Percentiles rank a stretch among this genome's conserved stretches.
phyloP scores from a whole-genome alignment of 2,113 vertebrate genomes.

The Orcinus orca region DNA sequence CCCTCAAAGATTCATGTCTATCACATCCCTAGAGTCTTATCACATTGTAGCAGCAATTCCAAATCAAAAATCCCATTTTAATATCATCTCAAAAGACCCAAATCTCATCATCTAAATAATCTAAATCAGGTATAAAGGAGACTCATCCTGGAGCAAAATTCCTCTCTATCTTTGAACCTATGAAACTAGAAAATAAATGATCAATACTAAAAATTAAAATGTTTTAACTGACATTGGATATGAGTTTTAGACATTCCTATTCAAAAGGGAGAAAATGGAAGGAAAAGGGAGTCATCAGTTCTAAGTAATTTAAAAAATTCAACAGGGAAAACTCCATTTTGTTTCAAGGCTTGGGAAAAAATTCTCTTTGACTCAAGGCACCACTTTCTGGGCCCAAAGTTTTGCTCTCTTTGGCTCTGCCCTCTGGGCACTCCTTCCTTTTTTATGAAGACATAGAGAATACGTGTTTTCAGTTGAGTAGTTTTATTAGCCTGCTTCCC shows the following conservation, averaged over 20 bases:
- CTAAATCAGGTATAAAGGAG: background rate
- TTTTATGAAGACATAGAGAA: background rate
- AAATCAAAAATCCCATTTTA: background rate
- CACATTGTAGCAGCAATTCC: background rate
- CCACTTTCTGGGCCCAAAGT: background rate
- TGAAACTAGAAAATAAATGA: background rate
- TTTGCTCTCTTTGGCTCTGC: background rate
- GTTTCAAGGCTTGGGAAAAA: background rate
- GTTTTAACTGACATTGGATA: background rate
- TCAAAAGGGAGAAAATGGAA: background rate
- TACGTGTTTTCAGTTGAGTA: background rate
- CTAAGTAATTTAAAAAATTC: background rate
- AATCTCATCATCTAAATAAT: background rate
- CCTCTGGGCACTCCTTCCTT: background rate
- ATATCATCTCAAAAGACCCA: background rate
- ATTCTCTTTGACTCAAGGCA: background rate
- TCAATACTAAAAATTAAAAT: background rate
- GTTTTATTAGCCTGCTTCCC: background rate
- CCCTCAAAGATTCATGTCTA: background rate
- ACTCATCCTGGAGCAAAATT: background rate
- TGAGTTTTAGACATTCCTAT: background rate
- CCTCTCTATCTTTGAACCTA: background rate
- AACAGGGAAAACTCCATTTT: background rate
- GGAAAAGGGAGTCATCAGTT: background rate
- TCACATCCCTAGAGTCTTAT: background rate